A percentile compares a stretch with the other conserved stretches of the same genome.
Conservation (phyloP, 2,113 vertebrate genomes). For the Cygnus atratus region DNA sequence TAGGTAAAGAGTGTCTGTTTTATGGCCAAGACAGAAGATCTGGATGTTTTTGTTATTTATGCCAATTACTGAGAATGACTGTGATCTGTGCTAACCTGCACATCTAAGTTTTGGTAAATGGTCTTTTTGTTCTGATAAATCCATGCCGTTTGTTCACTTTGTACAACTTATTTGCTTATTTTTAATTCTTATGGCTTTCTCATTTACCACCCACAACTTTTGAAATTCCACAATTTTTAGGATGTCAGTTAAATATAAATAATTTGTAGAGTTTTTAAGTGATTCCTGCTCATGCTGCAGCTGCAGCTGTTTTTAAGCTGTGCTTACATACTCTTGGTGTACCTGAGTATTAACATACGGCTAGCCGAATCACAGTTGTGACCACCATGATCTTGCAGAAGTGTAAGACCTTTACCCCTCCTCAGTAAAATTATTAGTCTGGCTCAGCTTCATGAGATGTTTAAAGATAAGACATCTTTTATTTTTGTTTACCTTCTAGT, state of each 20-base stretch:
- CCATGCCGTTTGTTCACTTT: not conserved
- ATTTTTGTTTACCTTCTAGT: not conserved
- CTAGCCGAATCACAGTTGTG: not conserved
- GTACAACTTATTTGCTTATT: not conserved
- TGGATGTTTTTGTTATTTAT: not conserved
- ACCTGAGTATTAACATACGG: not conserved
- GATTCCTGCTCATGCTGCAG: not conserved
- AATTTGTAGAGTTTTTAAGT: not conserved
- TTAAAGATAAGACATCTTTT: not conserved
- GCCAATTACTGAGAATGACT: not conserved
- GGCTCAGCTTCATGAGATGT: not conserved
- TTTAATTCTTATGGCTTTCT: not conserved
- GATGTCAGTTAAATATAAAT: not conserved
- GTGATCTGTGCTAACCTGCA: not conserved
- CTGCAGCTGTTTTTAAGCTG: not conserved
- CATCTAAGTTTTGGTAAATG: not conserved
- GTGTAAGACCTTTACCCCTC: not conserved
- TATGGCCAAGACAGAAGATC: not conserved
- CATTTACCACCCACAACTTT: not conserved
- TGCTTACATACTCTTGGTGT: not conserved
- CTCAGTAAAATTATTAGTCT: not conserved
- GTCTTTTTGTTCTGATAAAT: conserved; percentile 2
- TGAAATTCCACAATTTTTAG: not conserved
- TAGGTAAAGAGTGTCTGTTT: not conserved
- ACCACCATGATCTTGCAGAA: not conserved